These are phyloP conservation scores for Drosophila erecta DNA, from an alignment of 1,140 invertebrate species.

Conservation along the genomic window DNA sequence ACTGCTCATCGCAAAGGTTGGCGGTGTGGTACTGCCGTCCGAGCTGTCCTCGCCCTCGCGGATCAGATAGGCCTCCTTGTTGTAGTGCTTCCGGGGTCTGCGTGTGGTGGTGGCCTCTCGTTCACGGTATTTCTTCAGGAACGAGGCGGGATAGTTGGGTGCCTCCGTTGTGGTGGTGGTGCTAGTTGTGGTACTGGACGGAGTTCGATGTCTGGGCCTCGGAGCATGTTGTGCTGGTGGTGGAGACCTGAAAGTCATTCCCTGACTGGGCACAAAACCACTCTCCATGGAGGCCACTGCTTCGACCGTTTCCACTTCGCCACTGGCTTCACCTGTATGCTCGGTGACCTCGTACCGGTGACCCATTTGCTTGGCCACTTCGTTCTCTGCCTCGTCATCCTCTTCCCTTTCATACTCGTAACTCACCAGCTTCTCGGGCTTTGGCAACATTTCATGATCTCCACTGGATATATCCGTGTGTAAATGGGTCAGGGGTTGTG, in stretches of 20 bases:
- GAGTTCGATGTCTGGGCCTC: slow-evolving; percentile 29
- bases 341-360: slow-evolving; percentile 77
- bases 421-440: slow-evolving; percentile 69
- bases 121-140: slow-evolving; percentile 67
- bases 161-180: slow-evolving; percentile 63
- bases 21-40: slow-evolving; percentile 30
- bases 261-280: slow-evolving; percentile 66
- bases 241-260: slow-evolving; percentile 9
- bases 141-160: slow-evolving; percentile 72
- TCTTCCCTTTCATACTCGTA: slow-evolving; percentile 49
- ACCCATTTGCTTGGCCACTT: slow-evolving; percentile 44
- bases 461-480: slow-evolving; percentile 66
- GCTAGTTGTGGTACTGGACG: slow-evolving; percentile 5
- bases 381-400: slow-evolving; percentile 36
- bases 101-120: slow-evolving; percentile 33
- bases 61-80: slow-evolving; percentile 42
- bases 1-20: slow-evolving; percentile 59
- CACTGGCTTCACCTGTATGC: slow-evolving; percentile 68
- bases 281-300: slow-evolving; percentile 56
- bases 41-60: slow-evolving; percentile 10
- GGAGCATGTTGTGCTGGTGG: neutral
- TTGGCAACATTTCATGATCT: slow-evolving; percentile 63
- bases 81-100: slow-evolving; percentile 47
- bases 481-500: slow-evolving; percentile 58
- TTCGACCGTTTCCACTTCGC: slow-evolving; percentile 45